phyloP scores from a whole-genome alignment of 2,113 vertebrate genomes.

The Rhinopithecus roxellana region DNA sequence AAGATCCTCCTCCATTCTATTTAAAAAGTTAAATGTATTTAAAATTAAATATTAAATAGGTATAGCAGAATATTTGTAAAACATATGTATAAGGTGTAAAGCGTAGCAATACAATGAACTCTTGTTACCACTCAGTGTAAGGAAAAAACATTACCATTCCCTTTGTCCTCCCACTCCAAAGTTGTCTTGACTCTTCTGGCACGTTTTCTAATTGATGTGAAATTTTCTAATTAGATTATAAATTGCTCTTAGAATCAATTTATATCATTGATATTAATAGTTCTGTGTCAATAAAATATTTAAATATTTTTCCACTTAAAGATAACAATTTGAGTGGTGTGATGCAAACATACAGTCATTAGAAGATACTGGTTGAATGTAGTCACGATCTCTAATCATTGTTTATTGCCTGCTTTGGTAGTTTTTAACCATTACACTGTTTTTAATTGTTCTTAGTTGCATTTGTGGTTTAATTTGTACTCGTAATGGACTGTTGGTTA shows the following conservation, averaged over 20 bases:
- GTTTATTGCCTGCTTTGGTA: not conserved
- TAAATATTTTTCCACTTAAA: not conserved
- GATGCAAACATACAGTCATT: not conserved
- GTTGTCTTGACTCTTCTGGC: not conserved
- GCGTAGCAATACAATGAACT: not conserved
- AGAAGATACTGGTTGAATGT: not conserved
- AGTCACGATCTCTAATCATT: not conserved
- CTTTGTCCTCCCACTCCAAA: not conserved
- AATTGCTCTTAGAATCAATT: not conserved
- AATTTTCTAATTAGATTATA: constrained; percentile 11
- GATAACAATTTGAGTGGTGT: not conserved
- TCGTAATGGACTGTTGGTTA: not conserved
- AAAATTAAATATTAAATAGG: not conserved
- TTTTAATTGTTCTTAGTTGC: not conserved
- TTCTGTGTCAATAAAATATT: not conserved
- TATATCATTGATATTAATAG: not conserved
- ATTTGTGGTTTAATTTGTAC: constrained; percentile 20
- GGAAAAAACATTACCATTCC: not conserved
- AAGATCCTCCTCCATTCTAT: not conserved
- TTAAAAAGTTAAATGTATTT: not conserved
- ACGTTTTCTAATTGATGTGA: not conserved
- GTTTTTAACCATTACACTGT: not conserved
- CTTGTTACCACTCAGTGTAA: not conserved
- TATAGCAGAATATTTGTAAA: not conserved
- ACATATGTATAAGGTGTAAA: not conserved